Evolutionary conservation across 2,797 vertebrate species (phyloP).

Genomic region (Toxotes lorentzi): DNA sequence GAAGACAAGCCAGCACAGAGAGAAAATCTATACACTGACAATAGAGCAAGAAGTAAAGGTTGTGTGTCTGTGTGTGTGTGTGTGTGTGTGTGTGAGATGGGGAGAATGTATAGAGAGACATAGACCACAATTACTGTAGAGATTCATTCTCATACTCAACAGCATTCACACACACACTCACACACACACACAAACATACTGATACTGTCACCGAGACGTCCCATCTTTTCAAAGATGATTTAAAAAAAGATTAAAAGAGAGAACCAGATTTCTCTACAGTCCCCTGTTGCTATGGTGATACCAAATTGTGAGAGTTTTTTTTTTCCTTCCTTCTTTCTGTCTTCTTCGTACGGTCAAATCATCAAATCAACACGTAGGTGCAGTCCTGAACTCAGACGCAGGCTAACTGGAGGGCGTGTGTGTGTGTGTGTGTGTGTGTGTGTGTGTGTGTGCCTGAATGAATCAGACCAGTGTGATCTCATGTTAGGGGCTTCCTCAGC

Average conservation of each 20-base stretch:
- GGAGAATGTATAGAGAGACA: slow-evolving; percentile 21
- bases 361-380: slow-evolving; percentile 64
- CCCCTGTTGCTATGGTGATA: slow-evolving; percentile 67
- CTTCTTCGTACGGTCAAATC: slow-evolving; percentile 47
- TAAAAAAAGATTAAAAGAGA: slow-evolving; percentile 72
- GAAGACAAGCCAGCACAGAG: slow-evolving; percentile 52
- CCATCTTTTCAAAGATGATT: slow-evolving; percentile 71
- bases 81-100: neutral
- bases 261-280: slow-evolving; percentile 53
- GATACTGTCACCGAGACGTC: slow-evolving; percentile 49
- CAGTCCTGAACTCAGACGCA: slow-evolving; percentile 22
- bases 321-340: neutral
- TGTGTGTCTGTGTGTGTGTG: slow-evolving; percentile 12
- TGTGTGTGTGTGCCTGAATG: slow-evolving; percentile 34
- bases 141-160: slow-evolving; percentile 40
- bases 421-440: slow-evolving; percentile 15
- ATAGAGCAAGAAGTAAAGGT: slow-evolving; percentile 46
- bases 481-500: slow-evolving; percentile 34
- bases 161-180: slow-evolving; percentile 11
- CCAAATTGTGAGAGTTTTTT: slow-evolving; percentile 36
- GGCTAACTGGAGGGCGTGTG: slow-evolving; percentile 14
- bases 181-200: slow-evolving; percentile 17
- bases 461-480: slow-evolving; percentile 47
- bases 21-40: slow-evolving; percentile 68
- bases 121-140: slow-evolving; percentile 60